Conservation (phyloP, 1,140 invertebrate genomes). For the Hypothenemus hampei region DNA sequence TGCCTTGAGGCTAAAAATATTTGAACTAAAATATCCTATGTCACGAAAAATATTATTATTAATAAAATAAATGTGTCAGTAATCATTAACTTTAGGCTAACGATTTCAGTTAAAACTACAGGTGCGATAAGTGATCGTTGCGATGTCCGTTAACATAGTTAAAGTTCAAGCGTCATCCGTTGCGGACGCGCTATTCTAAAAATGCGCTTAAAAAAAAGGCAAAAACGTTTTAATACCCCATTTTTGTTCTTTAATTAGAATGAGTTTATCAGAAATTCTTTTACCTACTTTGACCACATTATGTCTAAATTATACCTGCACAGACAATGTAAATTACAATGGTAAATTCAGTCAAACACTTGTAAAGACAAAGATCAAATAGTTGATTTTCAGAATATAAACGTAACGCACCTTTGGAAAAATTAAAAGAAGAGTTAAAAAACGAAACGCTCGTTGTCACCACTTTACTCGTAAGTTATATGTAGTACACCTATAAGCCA, state of each 20-base stretch:
- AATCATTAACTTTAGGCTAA: too few species aligned
- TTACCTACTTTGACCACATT: conserved; percentile 24
- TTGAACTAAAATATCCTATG: too few species aligned
- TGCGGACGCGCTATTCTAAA: neutral
- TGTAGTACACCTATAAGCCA: neutral
- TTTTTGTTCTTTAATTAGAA: neutral
- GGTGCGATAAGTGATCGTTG: too few species aligned
- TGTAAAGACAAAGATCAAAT: too few species aligned
- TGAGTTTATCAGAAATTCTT: conserved; percentile 27
- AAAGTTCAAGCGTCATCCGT: too few species aligned
- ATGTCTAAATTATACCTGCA: conserved; percentile 32
- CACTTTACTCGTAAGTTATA: conserved; percentile 29
- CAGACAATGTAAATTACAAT: conserved; percentile 6
- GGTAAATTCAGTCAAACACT: too few species aligned
- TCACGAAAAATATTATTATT: too few species aligned
- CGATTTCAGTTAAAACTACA: too few species aligned
- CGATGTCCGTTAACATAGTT: neutral
- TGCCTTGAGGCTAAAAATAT: too few species aligned
- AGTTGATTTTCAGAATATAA: too few species aligned
- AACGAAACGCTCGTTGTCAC: conserved; percentile 30
- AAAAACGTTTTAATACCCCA: too few species aligned
- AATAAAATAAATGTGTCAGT: too few species aligned
- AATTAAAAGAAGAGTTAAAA: conserved; percentile 25
- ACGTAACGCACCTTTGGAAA: neutral
- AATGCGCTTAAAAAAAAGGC: neutral